Evolutionary conservation across 1,140 invertebrate genomes (phyloP).

Genomic region (Drosophila pseudoananassae): DNA sequence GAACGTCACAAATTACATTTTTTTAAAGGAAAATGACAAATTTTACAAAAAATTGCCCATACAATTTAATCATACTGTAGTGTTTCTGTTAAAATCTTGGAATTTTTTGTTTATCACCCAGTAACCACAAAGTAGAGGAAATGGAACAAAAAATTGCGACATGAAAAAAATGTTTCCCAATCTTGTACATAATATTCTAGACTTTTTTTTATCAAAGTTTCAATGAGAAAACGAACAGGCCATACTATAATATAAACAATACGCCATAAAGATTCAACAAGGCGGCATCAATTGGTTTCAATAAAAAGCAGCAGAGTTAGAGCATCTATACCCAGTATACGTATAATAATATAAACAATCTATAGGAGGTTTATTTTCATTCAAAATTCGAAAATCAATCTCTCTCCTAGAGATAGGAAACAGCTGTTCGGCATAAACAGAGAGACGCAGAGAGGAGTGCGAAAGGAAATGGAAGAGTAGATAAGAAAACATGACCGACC

Average conservation of each 20-base stretch:
- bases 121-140: not conserved
- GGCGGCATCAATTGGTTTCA: slow-evolving; percentile 28
- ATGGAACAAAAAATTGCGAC: not conserved
- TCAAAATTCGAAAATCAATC: slow-evolving; percentile 11
- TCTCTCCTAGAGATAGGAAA: slow-evolving; percentile 42
- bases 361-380: slow-evolving; percentile 5
- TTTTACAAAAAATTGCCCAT: no score
- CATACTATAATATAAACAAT: slow-evolving; percentile 12
- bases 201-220: no score
- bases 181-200: no score
- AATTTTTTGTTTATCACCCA: not conserved
- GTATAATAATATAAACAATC: slow-evolving; percentile 3
- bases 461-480: slow-evolving; percentile 17
- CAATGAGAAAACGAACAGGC: slow-evolving; percentile 9
- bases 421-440: slow-evolving; percentile 71
- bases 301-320: slow-evolving; percentile 15
- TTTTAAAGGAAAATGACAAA: no score
- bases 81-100: no score
- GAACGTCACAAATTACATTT: not conserved
- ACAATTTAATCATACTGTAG: not conserved
- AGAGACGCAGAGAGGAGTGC: slow-evolving; percentile 22
- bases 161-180: not conserved
- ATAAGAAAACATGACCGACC: slow-evolving; percentile 48
- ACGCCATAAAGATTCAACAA: slow-evolving; percentile 18
- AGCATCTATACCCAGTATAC: slow-evolving; percentile 1